A percentile compares a stretch with the other conserved stretches of the same genome.
Conservation (phyloP, 2,888 invertebrate species). For the Gonocerus acuteangulatus region DNA sequence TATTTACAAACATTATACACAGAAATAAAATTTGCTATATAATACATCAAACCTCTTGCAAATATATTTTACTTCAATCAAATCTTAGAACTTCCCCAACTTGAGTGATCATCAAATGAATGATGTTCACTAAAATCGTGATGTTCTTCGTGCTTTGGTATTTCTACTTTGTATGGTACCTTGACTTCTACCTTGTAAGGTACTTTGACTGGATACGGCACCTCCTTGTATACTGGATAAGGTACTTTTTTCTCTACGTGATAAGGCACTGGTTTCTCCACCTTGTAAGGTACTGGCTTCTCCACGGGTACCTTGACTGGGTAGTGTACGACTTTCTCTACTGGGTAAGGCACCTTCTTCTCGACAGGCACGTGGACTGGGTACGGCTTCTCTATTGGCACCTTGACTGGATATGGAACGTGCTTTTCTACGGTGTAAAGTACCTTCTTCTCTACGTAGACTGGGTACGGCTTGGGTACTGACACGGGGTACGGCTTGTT, state of each 20-base stretch:
- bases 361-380: constrained; percentile 30
- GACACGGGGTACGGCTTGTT: constrained; percentile 31
- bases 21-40: too few species aligned
- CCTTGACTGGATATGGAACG: constrained; percentile 44
- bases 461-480: constrained; percentile 54
- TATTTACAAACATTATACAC: too few species aligned
- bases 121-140: background rate
- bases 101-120: background rate
- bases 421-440: constrained; percentile 48
- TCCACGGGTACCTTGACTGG: constrained; percentile 55
- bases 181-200: constrained; percentile 13
- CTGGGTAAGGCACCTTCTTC: constrained; percentile 30
- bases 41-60: too few species aligned
- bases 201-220: background rate
- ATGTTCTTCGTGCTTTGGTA: background rate
- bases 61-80: too few species aligned
- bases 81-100: too few species aligned
- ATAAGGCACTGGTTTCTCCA: constrained; percentile 10
- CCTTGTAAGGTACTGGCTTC: constrained; percentile 23
- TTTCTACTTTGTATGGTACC: constrained; percentile 12
- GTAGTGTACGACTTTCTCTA: constrained; percentile 27
- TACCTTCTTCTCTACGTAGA: constrained; percentile 61
- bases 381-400: constrained; percentile 31
- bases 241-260: constrained; percentile 15
- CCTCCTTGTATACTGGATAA: constrained; percentile 5